These are phyloP conservation scores for Synanthedon vespiformis DNA, from an alignment of 2,888 invertebrate genomes.

Conservation along the genomic window DNA sequence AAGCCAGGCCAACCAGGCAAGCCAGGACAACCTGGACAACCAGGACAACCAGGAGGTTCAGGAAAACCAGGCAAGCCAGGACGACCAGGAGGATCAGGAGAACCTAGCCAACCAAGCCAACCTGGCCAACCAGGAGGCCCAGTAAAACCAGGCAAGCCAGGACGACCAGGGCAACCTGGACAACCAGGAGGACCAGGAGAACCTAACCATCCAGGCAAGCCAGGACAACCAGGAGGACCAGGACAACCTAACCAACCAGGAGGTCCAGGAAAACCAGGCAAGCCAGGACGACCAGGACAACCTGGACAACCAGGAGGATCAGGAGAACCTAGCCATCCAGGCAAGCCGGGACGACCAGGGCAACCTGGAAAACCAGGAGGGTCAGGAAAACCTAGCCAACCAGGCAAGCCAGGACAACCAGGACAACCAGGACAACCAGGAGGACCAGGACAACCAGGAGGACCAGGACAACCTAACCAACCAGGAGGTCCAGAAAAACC, in stretches of 20 bases:
- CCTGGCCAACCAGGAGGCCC: constrained; percentile 1
- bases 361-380: background rate
- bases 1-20: no score
- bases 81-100: background rate
- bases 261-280: no score
- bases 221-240: no score
- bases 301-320: no score
- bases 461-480: background rate
- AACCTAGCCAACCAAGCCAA: background rate
- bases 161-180: constrained; percentile 1
- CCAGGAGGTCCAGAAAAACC: constrained; percentile 1
- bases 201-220: constrained; percentile 49
- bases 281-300: constrained; percentile 38
- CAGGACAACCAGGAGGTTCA: no score
- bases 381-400: constrained; percentile 1
- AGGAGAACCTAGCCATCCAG: no score
- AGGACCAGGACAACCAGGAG: constrained; percentile 1
- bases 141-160: background rate
- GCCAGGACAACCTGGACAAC: no score
- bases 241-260: no score
- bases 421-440: background rate
- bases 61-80: no score
- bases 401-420: no score
- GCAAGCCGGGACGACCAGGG: no score
- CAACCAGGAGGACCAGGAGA: constrained; percentile 7